A percentile compares a stretch with the other conserved stretches of the same genome.
phyloP scores from a whole-genome alignment of 2,113 vertebrate species.

The Cygnus buccinator region DNA sequence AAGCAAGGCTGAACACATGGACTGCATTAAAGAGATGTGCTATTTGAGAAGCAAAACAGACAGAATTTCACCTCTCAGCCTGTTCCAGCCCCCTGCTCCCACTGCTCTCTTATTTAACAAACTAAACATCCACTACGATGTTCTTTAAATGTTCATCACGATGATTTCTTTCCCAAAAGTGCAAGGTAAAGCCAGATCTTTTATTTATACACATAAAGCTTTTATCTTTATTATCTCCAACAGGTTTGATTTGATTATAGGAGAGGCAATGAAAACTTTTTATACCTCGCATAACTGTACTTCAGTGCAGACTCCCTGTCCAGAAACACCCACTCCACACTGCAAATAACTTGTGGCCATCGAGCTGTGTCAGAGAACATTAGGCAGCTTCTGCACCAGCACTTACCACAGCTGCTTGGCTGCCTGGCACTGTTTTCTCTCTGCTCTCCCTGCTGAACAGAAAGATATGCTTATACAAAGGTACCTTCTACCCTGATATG shows the following conservation, averaged over 20 bases:
- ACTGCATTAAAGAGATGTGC: constrained; percentile 50
- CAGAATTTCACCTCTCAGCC: constrained; percentile 40
- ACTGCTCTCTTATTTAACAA: constrained; percentile 43
- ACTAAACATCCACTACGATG: neutral
- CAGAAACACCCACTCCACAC: neutral
- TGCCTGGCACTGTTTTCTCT: neutral
- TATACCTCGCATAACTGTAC: neutral
- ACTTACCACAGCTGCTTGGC: neutral
- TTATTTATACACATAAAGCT: constrained; percentile 28
- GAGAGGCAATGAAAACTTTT: neutral
- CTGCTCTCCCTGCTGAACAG: rapidly evolving
- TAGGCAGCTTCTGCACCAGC: neutral
- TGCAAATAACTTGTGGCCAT: neutral
- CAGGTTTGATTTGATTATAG: neutral
- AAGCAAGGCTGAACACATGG: constrained; percentile 49
- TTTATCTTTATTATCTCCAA: constrained; percentile 46
- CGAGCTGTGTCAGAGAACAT: neutral
- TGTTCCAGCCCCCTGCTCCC: constrained; percentile 39
- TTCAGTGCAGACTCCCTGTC: neutral
- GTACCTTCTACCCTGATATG: neutral
- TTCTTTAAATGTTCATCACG: constrained; percentile 46
- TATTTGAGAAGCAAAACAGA: constrained; percentile 41
- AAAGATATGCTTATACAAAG: neutral
- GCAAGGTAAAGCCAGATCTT: constrained; percentile 40
- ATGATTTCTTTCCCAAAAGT: constrained; percentile 38